phyloP scores from a whole-genome alignment of 2,113 vertebrate genomes.

The Anguilla japonica region DNA sequence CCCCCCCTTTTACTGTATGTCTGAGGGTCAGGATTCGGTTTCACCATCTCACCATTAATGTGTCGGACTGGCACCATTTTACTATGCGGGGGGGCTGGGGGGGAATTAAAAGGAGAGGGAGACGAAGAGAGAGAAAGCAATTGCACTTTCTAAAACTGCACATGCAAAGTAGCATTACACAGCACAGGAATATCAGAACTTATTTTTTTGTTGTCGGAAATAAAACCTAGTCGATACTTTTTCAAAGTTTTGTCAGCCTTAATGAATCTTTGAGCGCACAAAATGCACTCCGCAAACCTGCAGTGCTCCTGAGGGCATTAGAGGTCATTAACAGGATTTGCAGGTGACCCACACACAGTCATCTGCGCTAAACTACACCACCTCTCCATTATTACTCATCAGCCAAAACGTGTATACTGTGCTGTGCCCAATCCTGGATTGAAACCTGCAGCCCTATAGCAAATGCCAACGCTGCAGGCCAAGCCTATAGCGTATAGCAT shows the following conservation, averaged over 20 bases:
- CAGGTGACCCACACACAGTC: slow-evolving; percentile 37
- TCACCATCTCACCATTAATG: slow-evolving; percentile 31
- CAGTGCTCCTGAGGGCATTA: slow-evolving; percentile 1
- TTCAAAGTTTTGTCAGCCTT: slow-evolving; percentile 52
- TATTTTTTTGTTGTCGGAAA: slow-evolving; percentile 33
- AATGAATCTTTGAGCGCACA: slow-evolving; percentile 67
- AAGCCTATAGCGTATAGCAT: background rate
- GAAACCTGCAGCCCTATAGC: background rate
- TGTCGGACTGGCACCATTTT: slow-evolving; percentile 38
- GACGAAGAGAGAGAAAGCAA: slow-evolving; percentile 44
- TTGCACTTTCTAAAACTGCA: slow-evolving; percentile 57
- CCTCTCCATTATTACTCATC: background rate
- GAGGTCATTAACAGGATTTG: slow-evolving; percentile 22
- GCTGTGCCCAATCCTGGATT: background rate
- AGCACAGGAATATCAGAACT: slow-evolving; percentile 59
- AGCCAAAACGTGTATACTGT: background rate
- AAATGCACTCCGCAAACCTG: slow-evolving; percentile 23
- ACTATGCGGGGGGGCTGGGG: slow-evolving; percentile 6
- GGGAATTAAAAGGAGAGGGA: slow-evolving; percentile 11
- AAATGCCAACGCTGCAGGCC: background rate
- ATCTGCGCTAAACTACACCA: slow-evolving; percentile 3
- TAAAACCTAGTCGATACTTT: slow-evolving; percentile 40
- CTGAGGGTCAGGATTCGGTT: slow-evolving; percentile 36
- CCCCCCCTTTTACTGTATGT: slow-evolving; percentile 34
- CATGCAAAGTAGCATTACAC: slow-evolving; percentile 60